Conservation (phyloP, 2,797 vertebrate genomes). For the Poecilia wingei region DNA sequence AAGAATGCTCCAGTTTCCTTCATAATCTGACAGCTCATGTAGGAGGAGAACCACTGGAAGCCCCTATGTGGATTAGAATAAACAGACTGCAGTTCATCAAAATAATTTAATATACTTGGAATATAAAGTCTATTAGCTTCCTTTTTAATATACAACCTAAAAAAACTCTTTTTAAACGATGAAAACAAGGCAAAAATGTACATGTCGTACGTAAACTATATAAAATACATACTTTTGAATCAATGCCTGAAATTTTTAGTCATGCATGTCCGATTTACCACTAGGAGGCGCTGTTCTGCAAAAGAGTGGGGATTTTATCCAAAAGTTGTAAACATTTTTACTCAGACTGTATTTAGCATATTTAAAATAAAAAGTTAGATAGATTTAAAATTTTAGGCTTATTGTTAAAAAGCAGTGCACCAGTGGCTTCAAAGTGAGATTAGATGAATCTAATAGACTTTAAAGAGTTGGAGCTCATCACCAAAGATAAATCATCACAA, state of each 20-base stretch:
- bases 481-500: too few relatives aligned
- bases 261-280: background rate
- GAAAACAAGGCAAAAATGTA: background rate
- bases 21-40: constrained; percentile 83
- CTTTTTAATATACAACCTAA: background rate
- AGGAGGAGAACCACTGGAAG: constrained; percentile 82
- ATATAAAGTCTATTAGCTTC: background rate
- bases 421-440: too few relatives aligned
- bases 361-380: too few relatives aligned
- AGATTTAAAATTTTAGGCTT: too few relatives aligned
- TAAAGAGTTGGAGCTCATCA: too few relatives aligned
- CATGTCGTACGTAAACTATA: background rate
- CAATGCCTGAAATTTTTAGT: background rate
- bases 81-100: background rate
- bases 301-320: too few relatives aligned
- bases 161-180: background rate
- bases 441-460: too few relatives aligned
- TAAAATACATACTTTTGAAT: background rate
- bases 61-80: constrained; percentile 69
- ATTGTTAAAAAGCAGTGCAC: too few relatives aligned
- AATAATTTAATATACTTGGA: background rate
- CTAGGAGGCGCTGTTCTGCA: background rate
- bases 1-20: constrained; percentile 89
- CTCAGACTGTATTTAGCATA: too few relatives aligned
- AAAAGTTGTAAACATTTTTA: too few relatives aligned